A percentile compares a stretch with the other conserved stretches of the same genome.
Conservation (phyloP, 2,888 invertebrate species). For the Scaptomyza parva region DNA sequence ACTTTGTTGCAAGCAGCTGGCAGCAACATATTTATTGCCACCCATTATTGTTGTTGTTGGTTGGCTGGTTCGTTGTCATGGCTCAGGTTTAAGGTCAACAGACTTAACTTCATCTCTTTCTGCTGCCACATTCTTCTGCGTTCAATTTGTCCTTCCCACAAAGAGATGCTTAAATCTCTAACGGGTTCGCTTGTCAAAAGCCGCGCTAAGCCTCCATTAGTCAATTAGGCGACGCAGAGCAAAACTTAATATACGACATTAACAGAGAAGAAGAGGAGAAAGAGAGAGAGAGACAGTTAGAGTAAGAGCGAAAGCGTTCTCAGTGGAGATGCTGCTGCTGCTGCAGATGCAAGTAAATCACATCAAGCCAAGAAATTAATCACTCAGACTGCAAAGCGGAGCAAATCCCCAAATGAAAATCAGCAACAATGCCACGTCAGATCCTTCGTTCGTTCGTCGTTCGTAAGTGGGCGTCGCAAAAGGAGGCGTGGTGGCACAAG, state of each 20-base stretch:
- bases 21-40: slow-evolving; percentile 53
- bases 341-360: slow-evolving; percentile 68
- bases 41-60: slow-evolving; percentile 8
- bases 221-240: slow-evolving; percentile 61
- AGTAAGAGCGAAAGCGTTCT: slow-evolving; percentile 1
- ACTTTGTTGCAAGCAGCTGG: slow-evolving; percentile 26
- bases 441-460: not conserved
- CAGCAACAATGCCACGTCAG: slow-evolving; percentile 62
- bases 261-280: slow-evolving; percentile 19
- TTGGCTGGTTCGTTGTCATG: slow-evolving; percentile 6
- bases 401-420: slow-evolving; percentile 71
- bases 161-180: slow-evolving; percentile 41
- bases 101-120: slow-evolving; percentile 24
- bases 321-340: slow-evolving; percentile 2
- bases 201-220: slow-evolving; percentile 64
- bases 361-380: slow-evolving; percentile 77
- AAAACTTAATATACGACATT: slow-evolving; percentile 62
- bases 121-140: not conserved
- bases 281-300: slow-evolving; percentile 5
- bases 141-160: slow-evolving; percentile 8
- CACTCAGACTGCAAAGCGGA: slow-evolving; percentile 64
- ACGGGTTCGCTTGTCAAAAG: slow-evolving; percentile 44
- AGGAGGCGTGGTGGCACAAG: slow-evolving; percentile 44
- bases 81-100: slow-evolving; percentile 61
- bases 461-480: not conserved